Percentiles rank a stretch among this genome's conserved stretches.
These are phyloP conservation scores for Limanda limanda DNA, from an alignment of 2,113 vertebrate genomes.

Conservation along the genomic window DNA sequence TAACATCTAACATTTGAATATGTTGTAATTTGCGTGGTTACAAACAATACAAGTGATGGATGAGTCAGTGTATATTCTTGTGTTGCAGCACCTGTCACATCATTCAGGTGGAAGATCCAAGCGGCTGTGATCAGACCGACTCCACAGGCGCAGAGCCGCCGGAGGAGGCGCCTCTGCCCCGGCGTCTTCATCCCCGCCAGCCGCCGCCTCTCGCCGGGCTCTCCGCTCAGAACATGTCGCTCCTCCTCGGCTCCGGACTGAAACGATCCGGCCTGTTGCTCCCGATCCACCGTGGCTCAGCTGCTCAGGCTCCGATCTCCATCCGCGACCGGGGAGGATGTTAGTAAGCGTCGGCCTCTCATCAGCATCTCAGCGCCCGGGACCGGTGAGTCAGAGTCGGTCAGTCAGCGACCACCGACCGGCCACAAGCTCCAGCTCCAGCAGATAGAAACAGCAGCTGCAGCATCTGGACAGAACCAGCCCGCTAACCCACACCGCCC, in stretches of 20 bases:
- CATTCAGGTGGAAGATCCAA: conserved; percentile 63
- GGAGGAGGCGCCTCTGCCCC: conserved; percentile 74
- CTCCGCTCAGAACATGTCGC: conserved; percentile 74
- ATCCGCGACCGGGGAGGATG: conserved; percentile 5
- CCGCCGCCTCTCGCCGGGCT: conserved; percentile 47
- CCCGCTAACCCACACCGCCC: background rate
- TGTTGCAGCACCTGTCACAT: conserved; percentile 71
- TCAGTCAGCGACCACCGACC: background rate
- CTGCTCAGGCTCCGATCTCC: conserved; percentile 14
- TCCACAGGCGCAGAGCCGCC: conserved; percentile 76
- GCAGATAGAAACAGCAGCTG: background rate
- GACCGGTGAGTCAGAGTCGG: background rate
- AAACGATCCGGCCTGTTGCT: conserved; percentile 12
- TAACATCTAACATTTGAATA: too few relatives aligned
- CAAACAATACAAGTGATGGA: background rate
- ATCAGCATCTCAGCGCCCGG: conserved; percentile 42
- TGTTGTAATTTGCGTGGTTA: too few relatives aligned
- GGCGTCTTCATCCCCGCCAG: conserved; percentile 69
- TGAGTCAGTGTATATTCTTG: too few relatives aligned
- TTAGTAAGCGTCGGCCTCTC: conserved; percentile 38
- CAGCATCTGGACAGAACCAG: background rate
- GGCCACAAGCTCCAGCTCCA: background rate
- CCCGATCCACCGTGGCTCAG: conserved; percentile 5
- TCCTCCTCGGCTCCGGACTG: too few relatives aligned
- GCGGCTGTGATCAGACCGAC: conserved; percentile 71